Evolutionary conservation across 2,113 vertebrate species (phyloP).

Genomic region (Heterochromis multidens): DNA sequence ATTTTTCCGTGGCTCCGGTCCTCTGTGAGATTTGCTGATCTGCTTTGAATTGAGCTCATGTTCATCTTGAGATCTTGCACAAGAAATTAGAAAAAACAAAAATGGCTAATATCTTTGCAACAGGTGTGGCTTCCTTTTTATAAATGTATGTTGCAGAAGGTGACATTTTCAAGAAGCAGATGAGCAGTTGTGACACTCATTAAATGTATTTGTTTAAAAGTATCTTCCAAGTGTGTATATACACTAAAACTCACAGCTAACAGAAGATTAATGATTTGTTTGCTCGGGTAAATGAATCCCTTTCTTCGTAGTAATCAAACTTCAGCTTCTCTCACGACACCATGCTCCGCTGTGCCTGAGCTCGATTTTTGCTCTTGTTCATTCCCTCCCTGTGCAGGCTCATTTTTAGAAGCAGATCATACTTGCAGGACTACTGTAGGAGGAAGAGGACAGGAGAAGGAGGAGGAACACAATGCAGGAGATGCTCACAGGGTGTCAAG

Average conservation of each 20-base stretch:
- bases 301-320: neutral
- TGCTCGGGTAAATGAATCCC: neutral
- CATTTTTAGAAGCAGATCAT: slow-evolving; percentile 49
- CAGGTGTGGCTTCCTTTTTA: neutral
- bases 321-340: neutral
- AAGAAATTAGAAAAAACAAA: neutral
- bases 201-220: neutral
- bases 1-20: neutral
- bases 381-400: neutral
- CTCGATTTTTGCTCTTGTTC: neutral
- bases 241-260: neutral
- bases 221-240: neutral
- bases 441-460: slow-evolving; percentile 45
- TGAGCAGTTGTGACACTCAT: neutral
- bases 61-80: neutral
- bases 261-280: neutral
- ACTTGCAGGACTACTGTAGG: slow-evolving; percentile 44
- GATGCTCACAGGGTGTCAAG: slow-evolving; percentile 55
- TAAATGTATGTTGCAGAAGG: neutral
- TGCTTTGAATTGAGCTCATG: neutral
- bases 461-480: slow-evolving; percentile 51
- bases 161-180: neutral
- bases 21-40: neutral
- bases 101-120: neutral
- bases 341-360: neutral